Evolutionary conservation across 2,797 vertebrate genomes (phyloP), one percentile per base, ranked within the genome.

Genomic region (Acanthis flammea): DNA sequence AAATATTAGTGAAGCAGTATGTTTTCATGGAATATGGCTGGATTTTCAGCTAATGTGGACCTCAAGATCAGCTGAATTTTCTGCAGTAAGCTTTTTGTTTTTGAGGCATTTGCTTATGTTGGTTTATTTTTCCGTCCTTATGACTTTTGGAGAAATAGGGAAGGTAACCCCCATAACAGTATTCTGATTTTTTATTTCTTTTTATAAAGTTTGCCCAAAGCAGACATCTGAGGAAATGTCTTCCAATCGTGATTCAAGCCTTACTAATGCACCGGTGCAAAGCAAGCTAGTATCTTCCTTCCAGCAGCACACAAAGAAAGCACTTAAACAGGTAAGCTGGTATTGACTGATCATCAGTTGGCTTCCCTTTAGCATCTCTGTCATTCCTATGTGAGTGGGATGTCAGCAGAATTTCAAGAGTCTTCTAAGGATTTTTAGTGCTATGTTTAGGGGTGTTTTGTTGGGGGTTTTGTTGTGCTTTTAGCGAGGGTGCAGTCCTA

Each of bases 261-360:
- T 98, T 97, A 97, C 96, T 66, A 98, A 97, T 90, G 88, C 98
- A 85, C 92, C 98, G 4, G 97, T 98, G 94, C 98, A 98, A 92
- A 98, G 97, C 98, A 98, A 98, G 95, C 95, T 98, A 90, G 98
- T 98, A 94, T 98, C 98, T 98, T 98, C 98, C 97, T 98, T 98
- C 90, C 98, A 98, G 96, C 98, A 98, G 75, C 98, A 98, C 96
- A 98, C 98, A 96, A 98, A 98, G 98, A 98, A 98, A 97, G 98
- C 98, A 90, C 98, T 98, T 92, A 98, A 98, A 93, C 98, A 98
- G 98, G 98, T 98, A 98, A 97, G 98, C 57, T 77, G 51, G 23
- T 63, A 77, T 82, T 91, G 53, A 72, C 78, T 85, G 33, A 23
- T 28, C 19, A 74, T 78, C 53, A 35, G 5, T 71, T 75, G 79